phyloP scores from a whole-genome alignment of 2,797 vertebrate species.

The Schizothorax lantsangensis region DNA sequence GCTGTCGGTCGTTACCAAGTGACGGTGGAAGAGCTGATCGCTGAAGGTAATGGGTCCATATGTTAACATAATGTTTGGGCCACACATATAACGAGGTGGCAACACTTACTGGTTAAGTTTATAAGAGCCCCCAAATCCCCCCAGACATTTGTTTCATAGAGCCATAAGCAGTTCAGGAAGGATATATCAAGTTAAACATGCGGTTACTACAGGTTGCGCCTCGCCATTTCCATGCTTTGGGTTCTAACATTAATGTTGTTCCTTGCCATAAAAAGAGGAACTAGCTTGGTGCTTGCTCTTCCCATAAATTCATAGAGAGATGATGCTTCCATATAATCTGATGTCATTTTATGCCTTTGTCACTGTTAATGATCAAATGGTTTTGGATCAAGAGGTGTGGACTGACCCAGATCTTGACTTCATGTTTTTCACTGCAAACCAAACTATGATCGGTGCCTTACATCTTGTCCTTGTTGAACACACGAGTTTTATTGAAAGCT shows the following conservation, averaged over 20 bases:
- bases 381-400: slow-evolving; percentile 8
- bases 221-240: not conserved
- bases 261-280: slow-evolving; percentile 5
- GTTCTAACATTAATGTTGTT: not conserved
- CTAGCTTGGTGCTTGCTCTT: not conserved
- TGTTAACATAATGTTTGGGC: not conserved
- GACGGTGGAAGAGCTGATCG: slow-evolving; percentile 91
- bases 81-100: slow-evolving; percentile 15
- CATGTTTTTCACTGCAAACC: not conserved
- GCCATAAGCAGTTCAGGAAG: not conserved
- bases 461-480: not conserved
- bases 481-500: not conserved
- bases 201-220: not conserved
- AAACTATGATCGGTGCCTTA: not conserved
- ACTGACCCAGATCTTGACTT: slow-evolving; percentile 26
- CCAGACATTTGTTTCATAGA: slow-evolving; percentile 10
- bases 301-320: not conserved
- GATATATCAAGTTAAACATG: not conserved
- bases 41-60: slow-evolving; percentile 82
- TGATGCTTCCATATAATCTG: not conserved
- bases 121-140: not conserved
- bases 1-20: slow-evolving; percentile 89
- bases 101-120: slow-evolving; percentile 45
- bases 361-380: slow-evolving; percentile 5
- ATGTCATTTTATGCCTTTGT: not conserved